These are phyloP conservation scores for Diabrotica virgifera DNA, from an alignment of 1,140 invertebrate genomes.

Conservation along the genomic window DNA sequence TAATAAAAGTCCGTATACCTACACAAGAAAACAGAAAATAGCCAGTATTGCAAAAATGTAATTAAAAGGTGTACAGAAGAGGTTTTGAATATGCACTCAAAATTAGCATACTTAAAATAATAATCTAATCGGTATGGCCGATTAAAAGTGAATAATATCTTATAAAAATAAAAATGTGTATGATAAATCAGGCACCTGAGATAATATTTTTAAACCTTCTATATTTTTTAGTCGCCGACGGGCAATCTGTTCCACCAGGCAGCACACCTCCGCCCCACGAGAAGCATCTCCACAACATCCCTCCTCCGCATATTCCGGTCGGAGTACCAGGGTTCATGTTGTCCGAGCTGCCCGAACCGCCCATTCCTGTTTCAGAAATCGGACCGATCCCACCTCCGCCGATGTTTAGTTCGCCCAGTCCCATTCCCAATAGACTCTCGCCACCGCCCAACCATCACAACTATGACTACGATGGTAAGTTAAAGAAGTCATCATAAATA, in stretches of 20 bases:
- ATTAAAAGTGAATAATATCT: no score
- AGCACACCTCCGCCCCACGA: slow-evolving; percentile 54
- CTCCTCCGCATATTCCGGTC: slow-evolving; percentile 38
- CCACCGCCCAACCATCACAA: slow-evolving; percentile 50
- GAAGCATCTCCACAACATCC: slow-evolving; percentile 39
- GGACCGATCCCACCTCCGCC: slow-evolving; percentile 92
- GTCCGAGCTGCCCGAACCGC: slow-evolving; percentile 84
- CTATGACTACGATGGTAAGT: slow-evolving; percentile 64
- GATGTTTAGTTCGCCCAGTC: slow-evolving; percentile 89
- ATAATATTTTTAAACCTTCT: neutral
- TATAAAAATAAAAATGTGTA: no score
- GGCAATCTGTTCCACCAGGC: slow-evolving; percentile 51
- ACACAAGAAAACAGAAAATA: no score
- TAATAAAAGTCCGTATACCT: no score
- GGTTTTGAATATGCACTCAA: no score
- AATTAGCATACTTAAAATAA: no score
- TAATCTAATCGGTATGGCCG: no score
- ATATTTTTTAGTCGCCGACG: slow-evolving; percentile 53
- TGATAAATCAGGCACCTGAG: no score
- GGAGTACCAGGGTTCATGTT: slow-evolving; percentile 60
- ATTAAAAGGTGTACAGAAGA: no score
- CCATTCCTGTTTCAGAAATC: slow-evolving; percentile 87
- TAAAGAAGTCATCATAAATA: no score
- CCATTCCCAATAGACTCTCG: slow-evolving; percentile 57
- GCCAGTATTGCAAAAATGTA: no score